Conservation (phyloP, 1,140 invertebrate species). For the Pomacea maculata region DNA sequence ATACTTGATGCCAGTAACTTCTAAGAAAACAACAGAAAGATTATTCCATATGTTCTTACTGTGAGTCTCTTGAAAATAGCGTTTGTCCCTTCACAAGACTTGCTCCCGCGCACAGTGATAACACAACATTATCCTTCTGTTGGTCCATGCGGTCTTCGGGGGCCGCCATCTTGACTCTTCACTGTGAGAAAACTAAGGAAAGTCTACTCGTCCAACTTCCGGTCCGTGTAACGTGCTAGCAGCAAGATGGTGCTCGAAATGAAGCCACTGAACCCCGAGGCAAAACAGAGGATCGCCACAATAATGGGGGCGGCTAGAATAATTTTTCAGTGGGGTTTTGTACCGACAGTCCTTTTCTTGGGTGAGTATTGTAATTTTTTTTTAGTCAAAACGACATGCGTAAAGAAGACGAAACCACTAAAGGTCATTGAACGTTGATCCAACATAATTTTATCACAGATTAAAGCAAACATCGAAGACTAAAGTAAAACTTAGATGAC, state of each 20-base stretch:
- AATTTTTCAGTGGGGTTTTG: conserved; percentile 30
- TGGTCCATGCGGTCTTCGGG: conserved; percentile 23
- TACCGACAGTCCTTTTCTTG: conserved; percentile 29
- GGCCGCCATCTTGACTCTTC: conserved; percentile 28
- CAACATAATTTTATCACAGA: too few relatives aligned
- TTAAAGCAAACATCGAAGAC: too few relatives aligned
- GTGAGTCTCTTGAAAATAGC: conserved; percentile 26
- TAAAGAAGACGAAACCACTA: too few relatives aligned
- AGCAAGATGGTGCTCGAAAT: conserved; percentile 12
- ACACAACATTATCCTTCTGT: conserved; percentile 22
- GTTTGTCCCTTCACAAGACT: conserved; percentile 34
- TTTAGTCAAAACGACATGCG: background rate
- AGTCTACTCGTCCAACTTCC: too few relatives aligned
- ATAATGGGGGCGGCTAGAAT: conserved; percentile 10
- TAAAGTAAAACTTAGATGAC: too few relatives aligned
- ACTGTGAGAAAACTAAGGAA: background rate
- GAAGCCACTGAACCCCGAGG: conserved; percentile 22
- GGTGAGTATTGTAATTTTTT: conserved; percentile 11
- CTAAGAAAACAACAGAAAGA: background rate
- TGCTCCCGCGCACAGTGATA: conserved; percentile 32
- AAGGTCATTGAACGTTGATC: too few relatives aligned
- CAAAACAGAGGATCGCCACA: conserved; percentile 28
- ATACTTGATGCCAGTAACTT: background rate
- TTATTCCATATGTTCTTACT: background rate
- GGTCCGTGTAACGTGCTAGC: background rate